Conservation (phyloP, 2,888 invertebrate genomes). For the Isoperla grammatica region DNA sequence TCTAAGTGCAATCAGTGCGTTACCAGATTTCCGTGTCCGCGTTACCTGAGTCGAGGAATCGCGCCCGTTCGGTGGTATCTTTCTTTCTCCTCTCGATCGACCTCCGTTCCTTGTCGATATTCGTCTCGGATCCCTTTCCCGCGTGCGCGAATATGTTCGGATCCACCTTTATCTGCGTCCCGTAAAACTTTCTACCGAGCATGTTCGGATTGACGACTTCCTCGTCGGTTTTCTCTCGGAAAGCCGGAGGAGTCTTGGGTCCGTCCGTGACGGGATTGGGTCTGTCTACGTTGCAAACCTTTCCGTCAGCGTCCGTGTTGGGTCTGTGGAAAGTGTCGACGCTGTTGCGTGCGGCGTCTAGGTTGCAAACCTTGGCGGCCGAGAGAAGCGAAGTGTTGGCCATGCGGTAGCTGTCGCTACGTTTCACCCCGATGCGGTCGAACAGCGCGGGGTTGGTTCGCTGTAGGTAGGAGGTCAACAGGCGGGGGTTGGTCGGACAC, state of each 20-base stretch:
- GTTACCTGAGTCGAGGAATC: conserved; percentile 59
- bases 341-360: conserved; percentile 3
- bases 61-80: conserved; percentile 58
- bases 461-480: conserved; percentile 25
- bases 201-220: conserved; percentile 39
- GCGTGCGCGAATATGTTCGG: conserved; percentile 39
- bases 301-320: too few species aligned
- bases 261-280: too few species aligned
- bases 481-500: conserved; percentile 24
- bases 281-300: background rate
- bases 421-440: conserved; percentile 49
- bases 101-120: conserved; percentile 7
- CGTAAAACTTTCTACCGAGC: conserved; percentile 38
- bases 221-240: conserved; percentile 19
- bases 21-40: conserved; percentile 70
- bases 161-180: conserved; percentile 42
- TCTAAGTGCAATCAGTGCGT: conserved; percentile 31
- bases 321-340: conserved; percentile 17
- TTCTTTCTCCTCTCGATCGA: background rate
- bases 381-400: conserved; percentile 68
- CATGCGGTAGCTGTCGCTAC: conserved; percentile 78
- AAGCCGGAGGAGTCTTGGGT: conserved; percentile 8
- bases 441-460: conserved; percentile 25
- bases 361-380: conserved; percentile 2
- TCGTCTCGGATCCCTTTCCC: conserved; percentile 2